phyloP scores from a whole-genome alignment of 2,797 vertebrate species.

The Taeniopygia guttata region DNA sequence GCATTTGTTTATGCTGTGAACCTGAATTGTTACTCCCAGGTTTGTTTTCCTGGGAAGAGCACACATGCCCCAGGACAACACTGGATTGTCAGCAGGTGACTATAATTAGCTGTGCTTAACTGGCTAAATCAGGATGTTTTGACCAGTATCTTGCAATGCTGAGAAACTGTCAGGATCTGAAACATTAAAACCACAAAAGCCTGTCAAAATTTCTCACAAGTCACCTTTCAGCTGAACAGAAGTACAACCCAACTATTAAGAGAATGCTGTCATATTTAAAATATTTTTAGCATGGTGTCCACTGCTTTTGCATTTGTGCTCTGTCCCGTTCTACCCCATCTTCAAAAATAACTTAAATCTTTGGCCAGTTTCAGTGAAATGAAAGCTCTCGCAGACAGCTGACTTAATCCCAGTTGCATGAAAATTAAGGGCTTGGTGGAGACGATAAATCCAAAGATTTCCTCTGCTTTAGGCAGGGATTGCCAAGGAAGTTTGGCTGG shows the following conservation, averaged over 20 bases:
- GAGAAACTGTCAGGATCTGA: not conserved
- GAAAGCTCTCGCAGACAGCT: not conserved
- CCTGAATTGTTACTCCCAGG: not conserved
- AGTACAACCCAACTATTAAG: not conserved
- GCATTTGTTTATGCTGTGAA: not conserved
- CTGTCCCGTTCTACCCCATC: not conserved
- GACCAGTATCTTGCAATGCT: not conserved
- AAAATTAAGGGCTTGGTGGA: not conserved
- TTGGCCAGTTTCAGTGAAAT: not conserved
- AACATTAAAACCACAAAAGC: not conserved
- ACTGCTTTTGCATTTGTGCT: not conserved
- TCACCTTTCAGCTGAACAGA: not conserved
- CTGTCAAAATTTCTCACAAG: not conserved
- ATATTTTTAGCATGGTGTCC: not conserved
- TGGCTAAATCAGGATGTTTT: not conserved
- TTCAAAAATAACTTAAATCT: not conserved
- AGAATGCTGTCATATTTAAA: not conserved
- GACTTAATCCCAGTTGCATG: slow-evolving; percentile 1
- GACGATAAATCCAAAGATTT: slow-evolving; percentile 13
- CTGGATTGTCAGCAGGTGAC: not conserved
- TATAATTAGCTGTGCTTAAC: not conserved
- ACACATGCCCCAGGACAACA: not conserved
- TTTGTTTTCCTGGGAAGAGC: not conserved
- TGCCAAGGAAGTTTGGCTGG: slow-evolving; percentile 47
- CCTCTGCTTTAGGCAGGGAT: not conserved